A percentile compares a stretch with the other conserved stretches of the same genome.
Evolutionary conservation across 2,113 vertebrate genomes (phyloP).

Genomic region (Oryzias curvinotus): DNA sequence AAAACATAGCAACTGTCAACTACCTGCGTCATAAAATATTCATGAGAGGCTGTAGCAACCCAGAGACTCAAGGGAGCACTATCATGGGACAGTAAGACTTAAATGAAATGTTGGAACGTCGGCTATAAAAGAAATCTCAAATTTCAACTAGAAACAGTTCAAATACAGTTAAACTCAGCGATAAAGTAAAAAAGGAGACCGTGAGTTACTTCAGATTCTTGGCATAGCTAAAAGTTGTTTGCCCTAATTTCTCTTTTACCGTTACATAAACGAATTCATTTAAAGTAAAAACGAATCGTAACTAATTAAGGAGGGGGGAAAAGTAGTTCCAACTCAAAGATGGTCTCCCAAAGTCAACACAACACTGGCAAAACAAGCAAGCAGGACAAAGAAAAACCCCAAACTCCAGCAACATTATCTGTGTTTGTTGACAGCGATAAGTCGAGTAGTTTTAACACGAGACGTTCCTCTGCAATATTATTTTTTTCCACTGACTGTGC

Average conservation of each 20-base stretch:
- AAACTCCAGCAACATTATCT: conserved; percentile 49
- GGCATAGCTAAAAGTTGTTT: not conserved
- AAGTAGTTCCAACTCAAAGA: conserved; percentile 1
- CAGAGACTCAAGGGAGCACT: not conserved
- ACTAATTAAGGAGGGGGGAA: not conserved
- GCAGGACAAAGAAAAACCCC: conserved; percentile 62
- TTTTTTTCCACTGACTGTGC: not conserved
- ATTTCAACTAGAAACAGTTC: no score
- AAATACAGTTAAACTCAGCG: not conserved
- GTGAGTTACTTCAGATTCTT: no score
- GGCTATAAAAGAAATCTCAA: no score
- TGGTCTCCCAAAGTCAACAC: conserved; percentile 24
- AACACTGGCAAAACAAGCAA: conserved; percentile 37
- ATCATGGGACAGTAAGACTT: not conserved
- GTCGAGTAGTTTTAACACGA: conserved; percentile 1
- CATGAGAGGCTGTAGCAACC: conserved; percentile 39
- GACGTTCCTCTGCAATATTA: not conserved
- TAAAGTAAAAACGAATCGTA: no score
- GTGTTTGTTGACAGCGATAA: conserved; percentile 26
- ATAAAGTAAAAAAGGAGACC: not conserved
- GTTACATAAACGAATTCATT: not conserved
- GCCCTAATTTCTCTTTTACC: no score
- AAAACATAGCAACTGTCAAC: conserved; percentile 49
- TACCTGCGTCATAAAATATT: conserved; percentile 53
- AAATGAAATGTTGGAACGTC: not conserved